These are phyloP conservation scores for Collichthys lucidus DNA, from an alignment of 2,113 vertebrate genomes.

Conservation along the genomic window DNA sequence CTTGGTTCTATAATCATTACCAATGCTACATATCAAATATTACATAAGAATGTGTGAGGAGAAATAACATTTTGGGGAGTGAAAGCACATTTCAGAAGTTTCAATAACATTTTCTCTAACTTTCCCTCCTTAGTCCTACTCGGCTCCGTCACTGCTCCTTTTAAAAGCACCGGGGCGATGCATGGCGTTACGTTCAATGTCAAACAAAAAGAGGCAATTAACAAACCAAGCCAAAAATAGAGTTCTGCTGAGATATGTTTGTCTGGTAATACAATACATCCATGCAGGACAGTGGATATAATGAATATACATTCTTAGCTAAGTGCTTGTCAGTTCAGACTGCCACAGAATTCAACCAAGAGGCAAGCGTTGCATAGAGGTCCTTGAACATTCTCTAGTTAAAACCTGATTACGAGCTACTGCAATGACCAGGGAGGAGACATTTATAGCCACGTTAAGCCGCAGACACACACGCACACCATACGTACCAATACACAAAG, in stretches of 20 bases:
- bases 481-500: background rate
- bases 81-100: conserved; percentile 30
- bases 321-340: conserved; percentile 71
- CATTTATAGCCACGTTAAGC: conserved; percentile 3
- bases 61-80: background rate
- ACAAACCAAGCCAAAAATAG: conserved; percentile 12
- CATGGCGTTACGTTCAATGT: conserved; percentile 9
- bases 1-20: background rate
- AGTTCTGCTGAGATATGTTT: conserved; percentile 38
- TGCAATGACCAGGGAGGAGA: conserved; percentile 47
- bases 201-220: background rate
- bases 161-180: conserved; percentile 10
- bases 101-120: background rate
- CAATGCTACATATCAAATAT: conserved; percentile 49
- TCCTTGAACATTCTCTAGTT: conserved; percentile 67
- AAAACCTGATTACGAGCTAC: conserved; percentile 65
- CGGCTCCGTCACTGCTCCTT: conserved; percentile 28
- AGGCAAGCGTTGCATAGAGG: conserved; percentile 81
- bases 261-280: conserved; percentile 45
- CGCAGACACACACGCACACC: background rate
- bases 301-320: conserved; percentile 67
- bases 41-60: conserved; percentile 15
- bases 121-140: background rate
- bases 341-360: conserved; percentile 66
- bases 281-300: conserved; percentile 49